Evolutionary conservation across 2,113 vertebrate genomes (phyloP), one percentile per base, ranked within the genome.

Genomic region (Haliaeetus leucogaster): DNA sequence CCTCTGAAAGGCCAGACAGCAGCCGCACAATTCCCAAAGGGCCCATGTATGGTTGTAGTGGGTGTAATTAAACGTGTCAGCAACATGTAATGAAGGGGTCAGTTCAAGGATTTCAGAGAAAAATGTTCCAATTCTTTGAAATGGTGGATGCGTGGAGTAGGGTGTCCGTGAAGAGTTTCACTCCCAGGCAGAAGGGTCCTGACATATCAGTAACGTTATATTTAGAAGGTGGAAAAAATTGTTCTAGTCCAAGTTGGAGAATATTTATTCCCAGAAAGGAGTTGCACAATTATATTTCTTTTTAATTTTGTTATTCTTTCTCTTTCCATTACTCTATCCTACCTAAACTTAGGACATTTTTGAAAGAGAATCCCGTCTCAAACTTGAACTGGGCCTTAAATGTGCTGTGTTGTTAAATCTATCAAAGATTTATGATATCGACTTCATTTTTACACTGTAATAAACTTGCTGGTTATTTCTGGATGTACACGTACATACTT

Each of bases 131-230:
- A 1, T 58, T 62, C 63, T 82, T 45, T 55, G 87, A 77, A 76
- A 20, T 6, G 6, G n/a, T n/a, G 50, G 32, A 45, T 66, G 8
- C 4, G 4, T 25, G 55, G 38, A 59, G 43, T 26, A 66, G 43
- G 21, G 15, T 27, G 7, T 45, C 63, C 50, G 30, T 6, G 29
- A 82, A 52, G 55, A 76, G 29, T 55, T 63, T 25, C 10, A 26
- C 20, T 53, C 22, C 9, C 22, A 66, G 38, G 63, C 30, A 89
- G 80, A 72, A 61, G 16, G 9, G 32, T 61, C 36, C 38, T 81
- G 80, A 62, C 23, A 2, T 23, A 48, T 8, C 43, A 48, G 19
- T 47, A 43, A 53, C 0, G 2, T n/a, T 43, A 38, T 23, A 0
- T 32, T 62, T 42, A 67, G 6, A 68, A 36, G 16, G 15, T 40